These are phyloP conservation scores for Dipodomys spectabilis DNA, from an alignment of 2,113 vertebrate species.

Conservation along the genomic window DNA sequence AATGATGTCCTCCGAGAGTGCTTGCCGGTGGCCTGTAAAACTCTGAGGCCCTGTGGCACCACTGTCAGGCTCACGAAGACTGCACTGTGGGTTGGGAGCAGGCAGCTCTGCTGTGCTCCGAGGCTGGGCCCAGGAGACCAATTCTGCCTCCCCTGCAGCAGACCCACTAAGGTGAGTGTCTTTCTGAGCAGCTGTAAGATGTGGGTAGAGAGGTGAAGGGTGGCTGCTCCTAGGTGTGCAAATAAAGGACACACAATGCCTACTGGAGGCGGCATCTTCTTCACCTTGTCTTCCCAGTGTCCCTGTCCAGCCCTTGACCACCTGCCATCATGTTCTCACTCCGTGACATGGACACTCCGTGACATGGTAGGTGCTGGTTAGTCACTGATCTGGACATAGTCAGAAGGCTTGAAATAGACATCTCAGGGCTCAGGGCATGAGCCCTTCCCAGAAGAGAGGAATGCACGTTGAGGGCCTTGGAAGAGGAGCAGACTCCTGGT, in stretches of 20 bases:
- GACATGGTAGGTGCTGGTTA: background rate
- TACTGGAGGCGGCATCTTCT: background rate
- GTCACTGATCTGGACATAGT: background rate
- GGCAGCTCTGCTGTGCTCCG: background rate
- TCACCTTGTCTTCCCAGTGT: background rate
- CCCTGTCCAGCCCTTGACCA: background rate
- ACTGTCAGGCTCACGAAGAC: background rate
- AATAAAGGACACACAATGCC: background rate
- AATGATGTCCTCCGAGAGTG: background rate
- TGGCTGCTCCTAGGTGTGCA: background rate
- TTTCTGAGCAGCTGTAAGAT: background rate
- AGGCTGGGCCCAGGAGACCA: background rate
- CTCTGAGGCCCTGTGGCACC: background rate
- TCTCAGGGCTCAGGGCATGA: too few relatives aligned
- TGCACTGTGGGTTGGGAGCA: too few relatives aligned
- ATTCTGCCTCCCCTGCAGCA: background rate
- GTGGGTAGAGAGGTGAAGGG: background rate
- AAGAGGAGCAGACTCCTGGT: background rate
- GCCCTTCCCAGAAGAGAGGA: too few relatives aligned
- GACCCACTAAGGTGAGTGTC: background rate
- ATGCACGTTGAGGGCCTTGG: too few relatives aligned
- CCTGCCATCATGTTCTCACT: too few relatives aligned
- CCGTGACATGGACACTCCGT: background rate
- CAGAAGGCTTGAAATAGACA: background rate
- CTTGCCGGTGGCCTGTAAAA: rapidly evolving